These are phyloP conservation scores for Bubo blakistoni DNA, from an alignment of 2,113 vertebrate genomes.

Conservation along the genomic window DNA sequence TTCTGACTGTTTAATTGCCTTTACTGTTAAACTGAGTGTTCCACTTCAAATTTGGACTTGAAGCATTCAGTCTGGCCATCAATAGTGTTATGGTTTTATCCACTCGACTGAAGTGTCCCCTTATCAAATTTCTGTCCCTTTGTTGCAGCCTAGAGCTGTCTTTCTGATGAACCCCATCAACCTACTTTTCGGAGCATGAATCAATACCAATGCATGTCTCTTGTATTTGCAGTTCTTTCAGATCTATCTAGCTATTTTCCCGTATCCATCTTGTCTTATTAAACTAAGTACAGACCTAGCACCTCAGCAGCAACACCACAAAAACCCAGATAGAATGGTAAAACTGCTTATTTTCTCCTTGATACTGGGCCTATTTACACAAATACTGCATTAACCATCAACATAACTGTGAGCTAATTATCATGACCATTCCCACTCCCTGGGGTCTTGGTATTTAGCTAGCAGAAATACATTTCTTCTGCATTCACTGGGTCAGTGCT, in stretches of 20 bases:
- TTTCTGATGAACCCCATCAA: neutral
- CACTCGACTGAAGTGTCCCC: rapidly evolving
- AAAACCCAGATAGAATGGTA: neutral
- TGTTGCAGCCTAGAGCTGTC: neutral
- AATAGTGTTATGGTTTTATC: neutral
- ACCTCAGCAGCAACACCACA: neutral
- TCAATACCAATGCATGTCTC: neutral
- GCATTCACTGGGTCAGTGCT: neutral
- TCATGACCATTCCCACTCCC: neutral
- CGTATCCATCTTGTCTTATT: neutral
- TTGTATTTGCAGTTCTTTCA: neutral
- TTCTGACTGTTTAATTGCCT: neutral
- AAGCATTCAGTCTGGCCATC: neutral
- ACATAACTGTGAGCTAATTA: neutral
- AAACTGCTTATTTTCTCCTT: neutral
- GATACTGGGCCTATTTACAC: neutral
- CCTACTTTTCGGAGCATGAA: neutral
- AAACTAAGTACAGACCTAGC: neutral
- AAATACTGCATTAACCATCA: neutral
- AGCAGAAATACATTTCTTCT: neutral
- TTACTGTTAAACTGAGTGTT: neutral
- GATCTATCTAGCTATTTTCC: neutral
- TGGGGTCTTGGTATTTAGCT: neutral
- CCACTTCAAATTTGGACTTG: neutral
- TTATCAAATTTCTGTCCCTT: neutral